Percentiles rank a stretch among this genome's conserved stretches.
Conservation (phyloP, 1,140 invertebrate species). For the Dinothrombium tinctorium region DNA sequence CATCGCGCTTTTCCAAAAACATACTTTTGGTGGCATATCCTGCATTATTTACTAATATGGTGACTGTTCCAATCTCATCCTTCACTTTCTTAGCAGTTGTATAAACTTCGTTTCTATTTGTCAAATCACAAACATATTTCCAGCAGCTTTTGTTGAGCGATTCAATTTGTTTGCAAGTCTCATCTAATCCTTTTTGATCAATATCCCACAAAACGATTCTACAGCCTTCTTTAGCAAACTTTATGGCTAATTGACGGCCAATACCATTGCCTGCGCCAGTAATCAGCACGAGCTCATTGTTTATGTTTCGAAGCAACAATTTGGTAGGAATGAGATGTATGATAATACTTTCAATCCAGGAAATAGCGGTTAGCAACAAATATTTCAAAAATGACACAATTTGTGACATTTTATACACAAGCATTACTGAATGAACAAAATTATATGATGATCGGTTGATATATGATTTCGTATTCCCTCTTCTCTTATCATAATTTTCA, state of each 20-base stretch:
- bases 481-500: too few species aligned
- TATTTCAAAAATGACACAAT: too few species aligned
- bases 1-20: conserved; percentile 34
- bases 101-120: conserved; percentile 14
- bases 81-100: conserved; percentile 11
- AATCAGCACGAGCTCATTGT: conserved; percentile 13
- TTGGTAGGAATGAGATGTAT: too few species aligned
- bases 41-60: conserved; percentile 36
- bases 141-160: conserved; percentile 14
- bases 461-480: too few species aligned
- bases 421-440: too few species aligned
- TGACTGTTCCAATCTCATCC: conserved; percentile 14
- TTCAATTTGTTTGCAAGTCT: conserved; percentile 12
- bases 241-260: conserved; percentile 13
- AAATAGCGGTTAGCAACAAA: too few species aligned
- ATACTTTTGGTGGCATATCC: conserved; percentile 57
- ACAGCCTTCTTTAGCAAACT: conserved; percentile 9
- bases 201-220: conserved; percentile 28
- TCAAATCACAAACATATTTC: conserved; percentile 28
- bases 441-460: too few species aligned
- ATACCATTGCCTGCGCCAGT: conserved; percentile 16
- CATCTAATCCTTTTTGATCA: conserved; percentile 18
- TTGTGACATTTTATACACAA: too few species aligned
- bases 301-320: too few species aligned
- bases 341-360: too few species aligned